Conservation (phyloP, 1,140 invertebrate genomes). For the Helicoverpa zea region DNA sequence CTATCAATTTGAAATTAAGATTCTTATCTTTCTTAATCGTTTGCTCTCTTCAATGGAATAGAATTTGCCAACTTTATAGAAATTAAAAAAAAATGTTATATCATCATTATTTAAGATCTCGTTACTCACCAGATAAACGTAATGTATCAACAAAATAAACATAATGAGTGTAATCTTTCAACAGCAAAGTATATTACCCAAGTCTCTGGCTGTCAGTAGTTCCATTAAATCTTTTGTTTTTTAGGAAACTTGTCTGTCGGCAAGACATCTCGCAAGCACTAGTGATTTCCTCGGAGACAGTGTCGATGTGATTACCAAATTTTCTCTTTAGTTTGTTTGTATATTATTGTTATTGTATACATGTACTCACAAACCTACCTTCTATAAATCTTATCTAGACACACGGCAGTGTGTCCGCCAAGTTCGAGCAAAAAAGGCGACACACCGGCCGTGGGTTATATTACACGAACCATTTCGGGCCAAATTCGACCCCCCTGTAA, state of each 20-base stretch:
- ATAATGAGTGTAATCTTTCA: conserved; percentile 37
- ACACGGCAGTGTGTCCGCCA: too few relatives aligned
- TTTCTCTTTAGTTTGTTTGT: conserved; percentile 48
- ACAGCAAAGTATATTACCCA: conserved; percentile 17
- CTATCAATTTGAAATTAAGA: conserved; percentile 12
- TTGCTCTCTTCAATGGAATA: not conserved
- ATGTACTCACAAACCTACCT: too few relatives aligned
- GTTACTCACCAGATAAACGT: conserved; percentile 25
- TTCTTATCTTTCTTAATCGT: conserved; percentile 17
- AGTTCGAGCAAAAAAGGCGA: too few relatives aligned
- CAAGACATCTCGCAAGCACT: conserved; percentile 28
- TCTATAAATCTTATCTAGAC: too few relatives aligned
- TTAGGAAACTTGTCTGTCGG: conserved; percentile 34
- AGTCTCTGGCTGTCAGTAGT: conserved; percentile 18
- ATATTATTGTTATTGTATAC: not conserved
- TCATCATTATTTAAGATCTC: conserved; percentile 11
- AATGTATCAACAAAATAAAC: conserved; percentile 22
- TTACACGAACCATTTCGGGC: too few relatives aligned
- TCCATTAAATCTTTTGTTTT: conserved; percentile 44
- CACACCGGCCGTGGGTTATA: too few relatives aligned
- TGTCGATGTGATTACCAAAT: conserved; percentile 52
- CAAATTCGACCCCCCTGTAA: too few relatives aligned
- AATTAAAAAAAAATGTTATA: not conserved
- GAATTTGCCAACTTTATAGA: not conserved
- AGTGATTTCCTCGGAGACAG: conserved; percentile 50